Evolutionary conservation across 2,797 vertebrate species (phyloP), one percentile per base, ranked within the genome.

Genomic region (Myotis pilosus): DNA sequence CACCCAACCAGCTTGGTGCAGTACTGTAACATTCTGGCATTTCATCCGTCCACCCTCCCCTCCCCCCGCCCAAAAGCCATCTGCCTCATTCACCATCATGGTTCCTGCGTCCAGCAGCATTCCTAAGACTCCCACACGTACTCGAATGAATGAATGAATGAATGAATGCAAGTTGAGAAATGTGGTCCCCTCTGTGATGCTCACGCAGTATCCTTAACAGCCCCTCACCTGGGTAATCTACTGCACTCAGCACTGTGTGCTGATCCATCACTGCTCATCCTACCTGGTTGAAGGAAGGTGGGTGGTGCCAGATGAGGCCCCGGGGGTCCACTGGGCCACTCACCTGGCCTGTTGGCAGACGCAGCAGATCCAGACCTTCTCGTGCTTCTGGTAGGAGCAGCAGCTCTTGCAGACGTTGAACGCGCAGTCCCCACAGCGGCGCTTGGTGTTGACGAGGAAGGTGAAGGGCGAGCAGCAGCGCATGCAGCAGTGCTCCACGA

Each of bases 331-430:
- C 17, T 0, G 0, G 0, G 38, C 28, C 1, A n/a, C 98, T 98
- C 97, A 99, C 99, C 99, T 99, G 98, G 98, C 98, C 98, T 99
- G 99, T 97, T 99, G 99, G 98, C 99, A 99, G 60, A 99, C 98
- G 0, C 97, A 98, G 98, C 99, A 99, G 87, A 99, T 96, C 99
- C 99, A 99, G 75, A 98, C 98, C 95, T 99, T 99, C 94, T 99
- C 99, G 25, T 94, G 98, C 98, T 99, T 99, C 97, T 98, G 98
- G 98, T 99, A 99, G 96, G 98, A 98, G 97, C 99, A 98, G 98
- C 99, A 99, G 98, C 98, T 98, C 98, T 99, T 99, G 98, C 99
- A 99, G 97, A 99, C 98, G 96, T 99, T 99, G 98, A 99, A 99
- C 96, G 98, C 98, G 98, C 99, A 99, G 95, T 99, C 99, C 76